A percentile compares a stretch with the other conserved stretches of the same genome.
Conservation (phyloP, 2,888 invertebrate species). For the Diploptera punctata region DNA sequence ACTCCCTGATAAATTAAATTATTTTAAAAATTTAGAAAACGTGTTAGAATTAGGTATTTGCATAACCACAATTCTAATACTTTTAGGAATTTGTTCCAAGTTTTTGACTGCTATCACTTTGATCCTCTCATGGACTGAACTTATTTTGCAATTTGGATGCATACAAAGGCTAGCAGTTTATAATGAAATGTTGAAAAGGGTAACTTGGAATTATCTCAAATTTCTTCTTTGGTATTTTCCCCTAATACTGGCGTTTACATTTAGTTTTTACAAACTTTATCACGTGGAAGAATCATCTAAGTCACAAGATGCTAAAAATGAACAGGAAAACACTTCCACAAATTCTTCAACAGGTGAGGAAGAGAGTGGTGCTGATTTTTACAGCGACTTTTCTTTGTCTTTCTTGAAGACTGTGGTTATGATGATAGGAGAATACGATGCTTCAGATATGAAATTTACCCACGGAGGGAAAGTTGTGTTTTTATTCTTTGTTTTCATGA, state of each 20-base stretch:
- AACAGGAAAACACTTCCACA: not conserved
- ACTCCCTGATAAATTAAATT: not conserved
- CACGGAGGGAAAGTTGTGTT: conserved; percentile 4
- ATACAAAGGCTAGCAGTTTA: conserved; percentile 5
- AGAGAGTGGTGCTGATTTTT: conserved; percentile 54
- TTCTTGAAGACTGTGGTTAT: conserved; percentile 85
- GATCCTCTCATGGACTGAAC: conserved; percentile 5
- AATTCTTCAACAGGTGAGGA: not conserved
- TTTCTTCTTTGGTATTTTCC: conserved; percentile 81
- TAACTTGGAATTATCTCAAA: conserved; percentile 12
- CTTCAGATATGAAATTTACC: conserved; percentile 74
- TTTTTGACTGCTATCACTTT: not conserved
- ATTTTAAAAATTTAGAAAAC: conserved; percentile 10
- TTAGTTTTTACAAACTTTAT: conserved; percentile 76
- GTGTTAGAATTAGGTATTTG: conserved; percentile 7
- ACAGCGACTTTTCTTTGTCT: conserved; percentile 72
- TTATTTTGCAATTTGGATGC: not conserved
- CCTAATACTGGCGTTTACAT: conserved; percentile 79
- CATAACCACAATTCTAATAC: not conserved
- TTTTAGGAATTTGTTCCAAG: not conserved
- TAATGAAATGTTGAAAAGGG: conserved; percentile 23
- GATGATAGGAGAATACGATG: conserved; percentile 87
- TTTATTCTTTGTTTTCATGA: conserved; percentile 20
- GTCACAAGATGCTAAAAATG: not conserved
- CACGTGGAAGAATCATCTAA: not conserved